phyloP scores from a whole-genome alignment of 2,888 invertebrate genomes.

The Diaphora mendica region DNA sequence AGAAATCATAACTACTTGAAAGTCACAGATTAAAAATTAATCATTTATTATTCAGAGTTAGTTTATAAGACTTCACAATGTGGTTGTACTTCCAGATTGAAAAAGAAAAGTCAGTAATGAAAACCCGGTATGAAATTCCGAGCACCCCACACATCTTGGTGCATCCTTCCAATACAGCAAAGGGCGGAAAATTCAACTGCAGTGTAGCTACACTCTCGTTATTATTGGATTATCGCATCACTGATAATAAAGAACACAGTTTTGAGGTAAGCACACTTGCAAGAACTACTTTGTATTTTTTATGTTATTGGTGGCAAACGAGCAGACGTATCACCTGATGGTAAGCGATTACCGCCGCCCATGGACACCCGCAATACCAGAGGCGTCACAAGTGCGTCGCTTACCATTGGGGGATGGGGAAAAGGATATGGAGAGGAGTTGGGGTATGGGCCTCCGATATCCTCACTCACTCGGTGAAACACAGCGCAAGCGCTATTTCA shows the following conservation, averaged over 20 bases:
- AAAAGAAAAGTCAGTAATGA: constrained; percentile 85
- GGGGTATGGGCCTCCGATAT: too few relatives aligned
- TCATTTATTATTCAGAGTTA: constrained; percentile 94
- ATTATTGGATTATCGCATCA: constrained; percentile 95
- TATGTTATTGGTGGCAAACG: too few relatives aligned
- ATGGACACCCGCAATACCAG: too few relatives aligned
- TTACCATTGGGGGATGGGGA: too few relatives aligned
- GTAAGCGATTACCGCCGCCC: too few relatives aligned
- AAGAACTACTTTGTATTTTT: neutral
- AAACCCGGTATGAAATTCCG: constrained; percentile 91
- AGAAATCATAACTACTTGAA: too few relatives aligned
- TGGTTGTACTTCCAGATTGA: constrained; percentile 73
- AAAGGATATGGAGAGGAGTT: too few relatives aligned
- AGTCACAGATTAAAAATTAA: neutral
- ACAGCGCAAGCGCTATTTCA: too few relatives aligned
- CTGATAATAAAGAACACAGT: constrained; percentile 96
- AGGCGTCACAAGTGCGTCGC: too few relatives aligned
- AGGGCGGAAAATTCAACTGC: constrained; percentile 97
- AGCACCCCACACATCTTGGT: constrained; percentile 93
- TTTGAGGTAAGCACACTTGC: constrained; percentile 88
- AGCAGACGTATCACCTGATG: too few relatives aligned
- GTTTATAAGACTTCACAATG: constrained; percentile 84
- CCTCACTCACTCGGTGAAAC: too few relatives aligned
- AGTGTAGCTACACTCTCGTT: constrained; percentile 95
- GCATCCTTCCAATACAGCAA: constrained; percentile 94